Conservation (phyloP, 2,888 invertebrate species). For the Poecilobothrus nobilitatus region DNA sequence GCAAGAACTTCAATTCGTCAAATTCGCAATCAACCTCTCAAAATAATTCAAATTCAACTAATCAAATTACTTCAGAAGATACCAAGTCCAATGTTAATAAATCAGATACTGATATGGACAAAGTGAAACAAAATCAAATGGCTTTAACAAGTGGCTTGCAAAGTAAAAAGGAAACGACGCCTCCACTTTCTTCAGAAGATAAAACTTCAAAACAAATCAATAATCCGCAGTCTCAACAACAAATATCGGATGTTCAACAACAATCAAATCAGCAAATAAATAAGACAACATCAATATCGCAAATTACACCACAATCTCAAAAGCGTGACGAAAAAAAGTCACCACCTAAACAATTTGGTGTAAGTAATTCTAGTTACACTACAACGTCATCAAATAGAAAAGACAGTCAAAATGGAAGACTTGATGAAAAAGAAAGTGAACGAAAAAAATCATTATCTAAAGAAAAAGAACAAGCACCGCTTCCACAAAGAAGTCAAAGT, state of each 20-base stretch:
- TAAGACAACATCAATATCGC: slow-evolving; percentile 1
- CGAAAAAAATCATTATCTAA: slow-evolving; percentile 31
- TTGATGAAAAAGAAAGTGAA: slow-evolving; percentile 54
- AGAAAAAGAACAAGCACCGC: slow-evolving; percentile 32
- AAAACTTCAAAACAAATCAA: slow-evolving; percentile 26
- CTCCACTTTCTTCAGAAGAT: slow-evolving; percentile 19
- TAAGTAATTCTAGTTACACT: slow-evolving; percentile 7
- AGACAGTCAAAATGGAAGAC: slow-evolving; percentile 53
- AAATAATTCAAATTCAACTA: background rate
- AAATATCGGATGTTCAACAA: slow-evolving; percentile 19
- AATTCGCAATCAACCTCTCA: background rate
- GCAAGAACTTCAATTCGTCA: slow-evolving; percentile 8
- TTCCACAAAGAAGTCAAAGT: slow-evolving; percentile 27
- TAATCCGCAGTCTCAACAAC: slow-evolving; percentile 27
- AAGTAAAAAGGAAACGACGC: slow-evolving; percentile 29
- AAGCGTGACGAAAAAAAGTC: slow-evolving; percentile 26
- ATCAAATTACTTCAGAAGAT: slow-evolving; percentile 11
- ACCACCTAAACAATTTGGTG: slow-evolving; percentile 30
- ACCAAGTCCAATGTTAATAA: background rate
- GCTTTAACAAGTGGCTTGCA: slow-evolving; percentile 57
- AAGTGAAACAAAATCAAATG: slow-evolving; percentile 58
- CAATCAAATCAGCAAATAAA: slow-evolving; percentile 20
- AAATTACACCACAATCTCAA: background rate
- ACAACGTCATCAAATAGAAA: slow-evolving; percentile 21
- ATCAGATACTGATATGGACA: slow-evolving; percentile 44